Conservation (phyloP, 2,888 invertebrate species). For the Drosophila tripunctata region DNA sequence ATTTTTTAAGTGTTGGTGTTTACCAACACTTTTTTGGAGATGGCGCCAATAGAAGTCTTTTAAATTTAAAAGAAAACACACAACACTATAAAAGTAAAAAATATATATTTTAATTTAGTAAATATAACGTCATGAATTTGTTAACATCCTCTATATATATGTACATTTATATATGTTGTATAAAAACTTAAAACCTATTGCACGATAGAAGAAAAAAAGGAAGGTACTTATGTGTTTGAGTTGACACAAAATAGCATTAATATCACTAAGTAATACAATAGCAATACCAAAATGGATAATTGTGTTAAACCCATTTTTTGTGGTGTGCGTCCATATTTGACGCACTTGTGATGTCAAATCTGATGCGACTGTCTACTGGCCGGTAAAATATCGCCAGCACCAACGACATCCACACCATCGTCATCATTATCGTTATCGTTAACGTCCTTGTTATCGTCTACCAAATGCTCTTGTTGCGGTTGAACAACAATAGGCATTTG, state of each 20-base stretch:
- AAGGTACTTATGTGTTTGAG: not conserved
- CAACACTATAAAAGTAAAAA: not conserved
- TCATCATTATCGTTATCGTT: constrained; percentile 39
- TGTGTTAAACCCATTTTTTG: constrained; percentile 2
- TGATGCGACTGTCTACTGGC: constrained; percentile 1
- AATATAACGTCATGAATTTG: not conserved
- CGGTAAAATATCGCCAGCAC: constrained; percentile 8
- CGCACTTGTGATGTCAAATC: constrained; percentile 54
- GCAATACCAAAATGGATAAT: constrained; percentile 45
- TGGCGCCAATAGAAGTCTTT: too few species aligned
- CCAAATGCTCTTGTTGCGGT: too few species aligned
- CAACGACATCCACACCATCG: constrained; percentile 58
- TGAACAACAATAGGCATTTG: not conserved
- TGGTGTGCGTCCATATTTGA: constrained; percentile 27
- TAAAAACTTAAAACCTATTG: constrained; percentile 14
- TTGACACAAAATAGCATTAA: constrained; percentile 26
- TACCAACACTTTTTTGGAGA: too few species aligned
- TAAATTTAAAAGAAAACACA: too few species aligned
- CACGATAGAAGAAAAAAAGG: not conserved
- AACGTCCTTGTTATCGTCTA: not conserved
- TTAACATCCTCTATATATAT: not conserved
- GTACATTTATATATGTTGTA: not conserved
- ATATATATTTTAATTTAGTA: constrained; percentile 9
- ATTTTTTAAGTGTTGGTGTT: too few species aligned
- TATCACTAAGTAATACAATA: constrained; percentile 42